A percentile compares a stretch with the other conserved stretches of the same genome.
Evolutionary conservation across 2,797 vertebrate genomes (phyloP).

Genomic region (Ispidina lecontei): DNA sequence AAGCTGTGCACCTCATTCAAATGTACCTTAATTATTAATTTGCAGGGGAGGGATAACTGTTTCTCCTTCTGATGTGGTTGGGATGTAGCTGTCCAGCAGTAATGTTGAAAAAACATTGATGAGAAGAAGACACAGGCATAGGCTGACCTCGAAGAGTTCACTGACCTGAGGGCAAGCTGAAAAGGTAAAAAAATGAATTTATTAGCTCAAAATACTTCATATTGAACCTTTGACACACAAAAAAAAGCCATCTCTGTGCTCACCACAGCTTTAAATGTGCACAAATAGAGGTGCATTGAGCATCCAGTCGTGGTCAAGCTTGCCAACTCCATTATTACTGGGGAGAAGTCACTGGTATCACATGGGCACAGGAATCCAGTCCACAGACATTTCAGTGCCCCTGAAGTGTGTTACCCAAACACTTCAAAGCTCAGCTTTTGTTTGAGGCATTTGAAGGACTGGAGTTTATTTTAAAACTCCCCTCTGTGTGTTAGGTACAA

Average conservation of each 20-base stretch:
- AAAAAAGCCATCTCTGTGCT: neutral
- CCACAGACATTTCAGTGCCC: neutral
- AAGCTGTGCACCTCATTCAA: neutral
- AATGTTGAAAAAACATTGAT: conserved; percentile 89
- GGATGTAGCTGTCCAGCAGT: conserved; percentile 72
- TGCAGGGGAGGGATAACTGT: conserved; percentile 78
- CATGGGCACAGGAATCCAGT: neutral
- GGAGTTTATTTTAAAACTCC: neutral
- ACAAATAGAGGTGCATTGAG: neutral
- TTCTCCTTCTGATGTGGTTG: conserved; percentile 50
- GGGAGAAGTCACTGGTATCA: neutral
- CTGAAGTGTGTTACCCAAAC: neutral
- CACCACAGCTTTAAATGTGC: neutral
- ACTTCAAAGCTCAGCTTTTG: neutral
- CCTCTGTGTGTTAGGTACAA: neutral
- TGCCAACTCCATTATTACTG: neutral
- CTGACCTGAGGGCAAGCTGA: conserved; percentile 89
- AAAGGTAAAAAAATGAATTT: neutral
- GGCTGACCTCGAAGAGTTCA: conserved; percentile 89
- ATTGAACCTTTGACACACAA: neutral
- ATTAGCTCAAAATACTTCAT: neutral
- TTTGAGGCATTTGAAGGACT: neutral
- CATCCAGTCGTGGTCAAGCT: neutral
- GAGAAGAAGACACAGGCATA: conserved; percentile 91
- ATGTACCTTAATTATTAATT: conserved; percentile 89